Evolutionary conservation across 2,797 vertebrate genomes (phyloP).

Genomic region (Heliangelus exortis): DNA sequence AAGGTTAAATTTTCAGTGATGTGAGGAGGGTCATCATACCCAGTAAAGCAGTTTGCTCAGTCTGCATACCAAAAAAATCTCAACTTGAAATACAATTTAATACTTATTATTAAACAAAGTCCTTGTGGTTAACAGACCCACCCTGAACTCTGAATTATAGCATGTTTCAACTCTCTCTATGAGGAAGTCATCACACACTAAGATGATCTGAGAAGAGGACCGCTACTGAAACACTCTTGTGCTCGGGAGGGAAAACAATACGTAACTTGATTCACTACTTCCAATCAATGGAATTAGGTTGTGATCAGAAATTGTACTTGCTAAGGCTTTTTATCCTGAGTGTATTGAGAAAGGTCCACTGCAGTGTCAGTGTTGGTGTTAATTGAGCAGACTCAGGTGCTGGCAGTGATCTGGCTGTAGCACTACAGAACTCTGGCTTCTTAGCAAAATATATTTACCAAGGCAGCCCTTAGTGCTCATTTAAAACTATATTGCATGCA

Average conservation of each 20-base stretch:
- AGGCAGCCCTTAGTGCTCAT: background rate
- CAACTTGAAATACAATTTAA: background rate
- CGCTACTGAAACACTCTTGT: background rate
- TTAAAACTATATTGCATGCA: background rate
- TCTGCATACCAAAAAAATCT: background rate
- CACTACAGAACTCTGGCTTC: background rate
- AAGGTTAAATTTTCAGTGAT: constrained; percentile 11
- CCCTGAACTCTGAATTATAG: background rate
- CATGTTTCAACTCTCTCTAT: background rate
- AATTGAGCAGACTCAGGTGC: background rate
- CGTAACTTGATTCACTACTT: background rate
- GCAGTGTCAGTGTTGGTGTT: background rate
- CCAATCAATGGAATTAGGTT: background rate
- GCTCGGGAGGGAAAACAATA: background rate
- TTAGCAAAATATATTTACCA: background rate
- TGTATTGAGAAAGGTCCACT: background rate
- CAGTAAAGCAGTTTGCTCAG: background rate
- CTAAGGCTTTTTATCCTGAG: background rate
- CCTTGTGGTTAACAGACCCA: background rate
- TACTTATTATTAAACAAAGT: background rate
- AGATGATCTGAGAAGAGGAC: background rate
- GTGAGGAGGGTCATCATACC: background rate
- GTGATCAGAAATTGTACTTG: background rate
- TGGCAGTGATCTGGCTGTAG: background rate
- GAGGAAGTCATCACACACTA: background rate